Base-by-base conservation (phyloP, 2,797 vertebrate genomes). In the Anomalospiza imberbis region DNA sequence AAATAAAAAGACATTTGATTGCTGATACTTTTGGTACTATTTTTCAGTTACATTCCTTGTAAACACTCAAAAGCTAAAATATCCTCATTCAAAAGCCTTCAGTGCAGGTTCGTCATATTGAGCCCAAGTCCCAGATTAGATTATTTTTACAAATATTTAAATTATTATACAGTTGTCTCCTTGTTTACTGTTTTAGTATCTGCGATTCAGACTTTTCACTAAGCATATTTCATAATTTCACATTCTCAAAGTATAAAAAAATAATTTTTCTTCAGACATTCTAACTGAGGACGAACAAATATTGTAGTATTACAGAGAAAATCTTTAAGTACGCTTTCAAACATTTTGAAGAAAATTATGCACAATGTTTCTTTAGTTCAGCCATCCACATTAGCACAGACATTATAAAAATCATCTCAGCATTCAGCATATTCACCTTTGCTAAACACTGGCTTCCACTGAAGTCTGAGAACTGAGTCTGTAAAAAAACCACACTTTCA, bases 171-270 rank as follows among this genome's bases (percentile, higher is more conserved):
- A 26, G 32, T 16, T 42, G 6, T 44, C 7, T 15, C 6, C 28
- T 31, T 48, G 13, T 14, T 42, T 31, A 26, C 7, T 11, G 1
- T 17, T 32, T 12, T 10, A 40, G 2, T 26, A 36, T 19, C 8
- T 6, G 36, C 1, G 0, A 12, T 72, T 28, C 28, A 13, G 8
- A n/a, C 20, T 58, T 22, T 58, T n/a, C 4, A 6, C 3, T 12
- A 21, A 21, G 5, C 13, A 8, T 7, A 2, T 29, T 38, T 73
- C 17, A 18, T 6, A 20, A 29, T 24, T 12, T 71, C 34, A 22
- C 12, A 16, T 31, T 13, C 10, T 16, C 8, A 18, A 25, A 42
- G 5, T 20, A 7, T 42, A 9, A 34, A 44, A 32, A 9, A 53
- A 19, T 3, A 8, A 19, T 38, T 13, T 61, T 34, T 47, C 9